phyloP scores from a whole-genome alignment of 2,113 vertebrate species.

The Hydropotes inermis region DNA sequence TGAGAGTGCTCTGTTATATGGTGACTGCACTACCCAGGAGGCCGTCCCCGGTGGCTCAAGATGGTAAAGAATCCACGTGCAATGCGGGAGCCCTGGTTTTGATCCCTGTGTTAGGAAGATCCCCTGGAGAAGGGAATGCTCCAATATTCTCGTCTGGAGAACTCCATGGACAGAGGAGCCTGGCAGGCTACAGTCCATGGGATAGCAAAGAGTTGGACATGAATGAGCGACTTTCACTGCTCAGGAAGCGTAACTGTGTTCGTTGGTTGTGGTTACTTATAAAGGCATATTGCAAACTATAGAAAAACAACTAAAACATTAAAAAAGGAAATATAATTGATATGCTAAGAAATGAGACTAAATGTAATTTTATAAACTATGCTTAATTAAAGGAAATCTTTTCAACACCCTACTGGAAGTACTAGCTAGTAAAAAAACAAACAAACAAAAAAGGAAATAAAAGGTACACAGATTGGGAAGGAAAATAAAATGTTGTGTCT shows the following conservation, averaged over 20 bases:
- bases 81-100: not conserved
- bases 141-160: not conserved
- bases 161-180: not conserved
- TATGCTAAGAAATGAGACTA: not conserved
- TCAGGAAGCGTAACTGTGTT: not conserved
- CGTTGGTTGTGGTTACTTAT: not conserved
- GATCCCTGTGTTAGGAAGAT: not conserved
- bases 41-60: not conserved
- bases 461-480: not conserved
- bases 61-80: not conserved
- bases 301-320: not conserved
- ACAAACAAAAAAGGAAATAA: not conserved
- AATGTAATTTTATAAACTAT: not conserved
- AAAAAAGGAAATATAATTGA: not conserved
- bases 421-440: not conserved
- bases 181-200: not conserved
- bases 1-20: not conserved
- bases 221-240: not conserved
- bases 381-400: not conserved
- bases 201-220: not conserved
- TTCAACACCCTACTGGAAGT: not conserved
- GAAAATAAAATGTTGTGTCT: not conserved
- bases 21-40: not conserved
- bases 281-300: not conserved
- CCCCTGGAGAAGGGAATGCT: not conserved